These are phyloP conservation scores for Dendroctonus valens DNA, from an alignment of 1,140 invertebrate genomes.

Conservation along the genomic window DNA sequence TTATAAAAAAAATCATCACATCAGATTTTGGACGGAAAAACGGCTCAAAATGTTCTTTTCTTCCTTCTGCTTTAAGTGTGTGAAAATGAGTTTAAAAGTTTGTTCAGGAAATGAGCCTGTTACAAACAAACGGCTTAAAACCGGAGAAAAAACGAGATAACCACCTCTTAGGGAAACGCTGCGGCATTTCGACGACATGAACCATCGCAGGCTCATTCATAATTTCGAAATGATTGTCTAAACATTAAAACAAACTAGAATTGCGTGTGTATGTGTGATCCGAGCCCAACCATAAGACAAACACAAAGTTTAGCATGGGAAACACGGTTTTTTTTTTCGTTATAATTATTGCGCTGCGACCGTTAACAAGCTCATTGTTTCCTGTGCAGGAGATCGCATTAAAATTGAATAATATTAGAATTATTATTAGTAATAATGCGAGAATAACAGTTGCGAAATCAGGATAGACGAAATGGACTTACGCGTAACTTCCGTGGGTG, in stretches of 20 bases:
- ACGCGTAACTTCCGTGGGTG: slow-evolving; percentile 88
- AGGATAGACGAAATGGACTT: slow-evolving; percentile 52
- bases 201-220: not conserved
- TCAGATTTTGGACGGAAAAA: too few species aligned
- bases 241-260: not conserved
- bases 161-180: too few species aligned
- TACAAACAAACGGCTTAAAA: too few species aligned
- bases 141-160: too few species aligned
- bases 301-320: slow-evolving; percentile 19
- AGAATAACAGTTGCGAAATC: not conserved
- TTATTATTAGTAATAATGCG: not conserved
- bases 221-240: slow-evolving; percentile 7
- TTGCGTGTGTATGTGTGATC: slow-evolving; percentile 18
- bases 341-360: slow-evolving; percentile 16
- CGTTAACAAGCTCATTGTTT: slow-evolving; percentile 25
- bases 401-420: slow-evolving; percentile 1
- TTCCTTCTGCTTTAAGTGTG: too few species aligned
- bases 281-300: slow-evolving; percentile 4
- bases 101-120: too few species aligned
- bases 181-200: too few species aligned
- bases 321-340: slow-evolving; percentile 16
- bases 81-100: too few species aligned
- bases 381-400: slow-evolving; percentile 16
- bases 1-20: too few species aligned
- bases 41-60: too few species aligned